Percentiles rank a stretch among this genome's conserved stretches.
These are phyloP conservation scores for Meloe dianella DNA, from an alignment of 2,888 invertebrate species.

Conservation along the genomic window DNA sequence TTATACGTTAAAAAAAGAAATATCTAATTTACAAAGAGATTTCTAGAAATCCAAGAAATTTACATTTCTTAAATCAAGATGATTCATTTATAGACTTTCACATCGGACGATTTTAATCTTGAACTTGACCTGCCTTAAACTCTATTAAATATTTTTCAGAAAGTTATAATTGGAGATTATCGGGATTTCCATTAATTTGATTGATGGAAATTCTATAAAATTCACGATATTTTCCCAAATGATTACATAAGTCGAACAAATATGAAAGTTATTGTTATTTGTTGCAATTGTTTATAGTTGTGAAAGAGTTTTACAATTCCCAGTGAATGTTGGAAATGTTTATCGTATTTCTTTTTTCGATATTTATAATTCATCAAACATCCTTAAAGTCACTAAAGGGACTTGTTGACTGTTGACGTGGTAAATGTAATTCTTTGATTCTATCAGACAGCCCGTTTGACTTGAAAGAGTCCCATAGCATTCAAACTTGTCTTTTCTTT, in stretches of 20 bases:
- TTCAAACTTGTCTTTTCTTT: conserved; percentile 8
- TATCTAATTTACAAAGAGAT: too few relatives aligned
- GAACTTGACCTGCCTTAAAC: conserved; percentile 1
- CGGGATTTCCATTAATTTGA: neutral
- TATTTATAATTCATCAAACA: conserved; percentile 20
- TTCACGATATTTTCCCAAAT: neutral
- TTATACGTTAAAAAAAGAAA: too few relatives aligned
- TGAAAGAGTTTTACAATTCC: neutral
- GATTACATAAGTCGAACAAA: conserved; percentile 2
- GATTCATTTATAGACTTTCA: conserved; percentile 1
- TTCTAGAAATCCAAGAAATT: neutral
- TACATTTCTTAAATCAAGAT: neutral
- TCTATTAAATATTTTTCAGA: neutral
- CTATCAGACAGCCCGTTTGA: conserved; percentile 16
- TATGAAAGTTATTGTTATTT: neutral
- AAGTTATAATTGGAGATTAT: neutral
- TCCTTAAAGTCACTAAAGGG: conserved; percentile 17
- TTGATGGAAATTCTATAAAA: neutral
- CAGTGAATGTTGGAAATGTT: conserved; percentile 5
- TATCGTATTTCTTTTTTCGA: neutral
- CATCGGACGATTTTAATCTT: neutral
- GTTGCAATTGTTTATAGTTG: neutral
- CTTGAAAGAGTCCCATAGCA: conserved; percentile 20
- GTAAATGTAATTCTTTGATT: conserved; percentile 27
- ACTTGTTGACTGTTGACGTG: conserved; percentile 25